These are phyloP conservation scores for Porites lobata DNA, from an alignment of 92 coral and sea anemone species.

Conservation along the genomic window DNA sequence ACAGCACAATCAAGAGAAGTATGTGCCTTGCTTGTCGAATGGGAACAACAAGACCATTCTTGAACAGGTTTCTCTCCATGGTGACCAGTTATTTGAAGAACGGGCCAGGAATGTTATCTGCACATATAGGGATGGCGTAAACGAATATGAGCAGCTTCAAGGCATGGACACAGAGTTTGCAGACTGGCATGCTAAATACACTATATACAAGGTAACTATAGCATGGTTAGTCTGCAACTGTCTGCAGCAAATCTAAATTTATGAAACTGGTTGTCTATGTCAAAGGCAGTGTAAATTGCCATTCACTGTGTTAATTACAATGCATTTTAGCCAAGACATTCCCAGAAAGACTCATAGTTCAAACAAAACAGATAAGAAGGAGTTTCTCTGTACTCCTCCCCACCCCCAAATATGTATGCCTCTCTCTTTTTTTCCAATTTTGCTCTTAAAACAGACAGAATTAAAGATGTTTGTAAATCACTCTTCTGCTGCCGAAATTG, in stretches of 20 bases:
- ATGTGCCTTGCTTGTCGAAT: slow-evolving; percentile 50
- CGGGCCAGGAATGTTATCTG: slow-evolving; percentile 68
- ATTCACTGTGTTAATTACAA: too few species aligned
- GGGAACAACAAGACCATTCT: slow-evolving; percentile 4
- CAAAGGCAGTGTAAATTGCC: too few species aligned
- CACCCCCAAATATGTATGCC: too few species aligned
- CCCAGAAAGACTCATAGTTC: too few species aligned
- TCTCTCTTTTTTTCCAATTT: not conserved
- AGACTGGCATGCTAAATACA: slow-evolving; percentile 79
- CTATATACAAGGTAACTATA: slow-evolving; percentile 58
- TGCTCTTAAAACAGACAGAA: slow-evolving; percentile 44
- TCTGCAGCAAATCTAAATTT: too few species aligned
- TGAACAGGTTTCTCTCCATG: slow-evolving; percentile 52
- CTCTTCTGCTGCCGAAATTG: slow-evolving; percentile 65
- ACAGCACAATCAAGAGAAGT: slow-evolving; percentile 42
- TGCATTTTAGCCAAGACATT: too few species aligned
- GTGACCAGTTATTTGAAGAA: slow-evolving; percentile 77
- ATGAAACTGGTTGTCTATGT: too few species aligned
- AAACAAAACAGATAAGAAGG: too few species aligned
- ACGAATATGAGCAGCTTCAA: slow-evolving; percentile 32
- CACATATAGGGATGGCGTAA: slow-evolving; percentile 61
- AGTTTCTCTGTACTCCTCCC: too few species aligned
- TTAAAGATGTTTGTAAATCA: slow-evolving; percentile 57
- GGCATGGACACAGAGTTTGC: slow-evolving; percentile 72
- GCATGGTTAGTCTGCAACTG: not conserved